phyloP scores from a whole-genome alignment of 1,140 invertebrate species.

The Papilio dardanus region DNA sequence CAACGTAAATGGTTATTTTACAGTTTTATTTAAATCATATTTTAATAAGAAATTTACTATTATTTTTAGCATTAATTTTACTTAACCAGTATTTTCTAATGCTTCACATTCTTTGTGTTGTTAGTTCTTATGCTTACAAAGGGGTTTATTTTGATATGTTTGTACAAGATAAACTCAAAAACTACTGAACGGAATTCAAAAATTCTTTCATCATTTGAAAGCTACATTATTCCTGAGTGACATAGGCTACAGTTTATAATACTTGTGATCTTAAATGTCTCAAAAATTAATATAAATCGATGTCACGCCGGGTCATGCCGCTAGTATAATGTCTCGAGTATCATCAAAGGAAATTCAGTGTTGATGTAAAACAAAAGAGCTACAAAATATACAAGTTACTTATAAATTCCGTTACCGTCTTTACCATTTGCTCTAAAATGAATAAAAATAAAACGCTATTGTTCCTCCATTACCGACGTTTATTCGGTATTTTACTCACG shows the following conservation, averaged over 20 bases:
- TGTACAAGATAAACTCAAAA: no score
- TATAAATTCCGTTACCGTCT: conserved; percentile 3
- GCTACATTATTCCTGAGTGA: neutral
- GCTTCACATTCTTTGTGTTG: no score
- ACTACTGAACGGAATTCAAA: no score
- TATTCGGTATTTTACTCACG: conserved; percentile 32
- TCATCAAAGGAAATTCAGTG: neutral
- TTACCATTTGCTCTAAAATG: conserved; percentile 10
- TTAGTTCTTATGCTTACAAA: no score
- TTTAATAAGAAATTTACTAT: neutral
- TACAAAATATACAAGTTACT: neutral
- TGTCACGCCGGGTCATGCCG: no score
- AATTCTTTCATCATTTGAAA: neutral
- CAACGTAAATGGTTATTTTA: neutral
- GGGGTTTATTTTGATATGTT: no score
- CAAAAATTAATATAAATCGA: neutral
- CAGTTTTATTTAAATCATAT: neutral
- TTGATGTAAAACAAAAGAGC: neutral
- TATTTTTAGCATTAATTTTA: neutral
- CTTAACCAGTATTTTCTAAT: no score
- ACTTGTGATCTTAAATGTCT: neutral
- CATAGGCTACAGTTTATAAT: neutral
- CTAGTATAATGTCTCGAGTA: neutral
- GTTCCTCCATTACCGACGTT: conserved; percentile 13
- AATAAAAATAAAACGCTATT: conserved; percentile 7